Evolutionary conservation across 2,113 vertebrate genomes (phyloP).

Genomic region (Psilopogon haemacephalus): DNA sequence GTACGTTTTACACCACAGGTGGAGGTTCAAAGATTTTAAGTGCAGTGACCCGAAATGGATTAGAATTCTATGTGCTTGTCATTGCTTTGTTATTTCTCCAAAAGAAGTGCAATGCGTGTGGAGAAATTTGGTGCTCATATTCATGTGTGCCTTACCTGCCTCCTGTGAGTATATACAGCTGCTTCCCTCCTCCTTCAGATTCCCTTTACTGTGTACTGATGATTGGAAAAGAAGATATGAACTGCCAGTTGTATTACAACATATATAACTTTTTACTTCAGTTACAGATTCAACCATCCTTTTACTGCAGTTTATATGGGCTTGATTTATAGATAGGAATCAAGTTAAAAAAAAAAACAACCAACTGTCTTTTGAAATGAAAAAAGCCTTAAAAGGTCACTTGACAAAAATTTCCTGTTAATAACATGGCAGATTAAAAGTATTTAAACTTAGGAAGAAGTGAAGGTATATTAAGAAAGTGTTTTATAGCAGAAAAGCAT

Average conservation of each 20-base stretch:
- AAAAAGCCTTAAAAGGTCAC: neutral
- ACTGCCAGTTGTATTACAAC: neutral
- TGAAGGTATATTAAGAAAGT: neutral
- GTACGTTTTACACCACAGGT: neutral
- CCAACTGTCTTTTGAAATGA: neutral
- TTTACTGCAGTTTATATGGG: neutral
- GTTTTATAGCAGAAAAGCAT: neutral
- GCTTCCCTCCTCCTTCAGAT: neutral
- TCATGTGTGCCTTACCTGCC: neutral
- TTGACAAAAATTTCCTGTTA: neutral
- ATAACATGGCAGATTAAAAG: neutral
- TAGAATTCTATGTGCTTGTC: neutral
- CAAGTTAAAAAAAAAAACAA: neutral
- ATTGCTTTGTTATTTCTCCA: neutral
- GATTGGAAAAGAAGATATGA: neutral
- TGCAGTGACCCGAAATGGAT: neutral
- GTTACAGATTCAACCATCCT: neutral
- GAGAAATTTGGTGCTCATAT: neutral
- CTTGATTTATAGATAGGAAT: neutral
- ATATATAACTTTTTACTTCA: neutral
- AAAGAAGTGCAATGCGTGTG: neutral
- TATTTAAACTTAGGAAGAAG: neutral
- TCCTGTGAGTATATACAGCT: neutral
- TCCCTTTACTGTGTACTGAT: neutral
- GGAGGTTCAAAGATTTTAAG: neutral